Percentiles rank a stretch among this genome's conserved stretches.
These are phyloP conservation scores for Tupaia tana DNA, from an alignment of 2,113 vertebrate species.

Conservation along the genomic window DNA sequence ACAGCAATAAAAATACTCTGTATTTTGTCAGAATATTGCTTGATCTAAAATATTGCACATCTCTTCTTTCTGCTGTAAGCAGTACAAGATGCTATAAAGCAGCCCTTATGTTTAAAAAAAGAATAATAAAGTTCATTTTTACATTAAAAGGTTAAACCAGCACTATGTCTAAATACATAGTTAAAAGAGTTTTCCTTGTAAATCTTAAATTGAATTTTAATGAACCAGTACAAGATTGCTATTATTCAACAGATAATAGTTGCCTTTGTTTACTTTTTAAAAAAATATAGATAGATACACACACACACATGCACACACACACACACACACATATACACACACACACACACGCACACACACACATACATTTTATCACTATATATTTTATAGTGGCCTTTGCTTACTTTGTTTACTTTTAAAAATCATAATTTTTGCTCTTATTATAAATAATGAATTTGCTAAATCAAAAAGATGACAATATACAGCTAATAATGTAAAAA, in stretches of 20 bases:
- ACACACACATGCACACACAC: too few relatives aligned
- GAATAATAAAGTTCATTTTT: slow-evolving; percentile 16
- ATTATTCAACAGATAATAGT: slow-evolving; percentile 84
- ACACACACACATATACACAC: too few relatives aligned
- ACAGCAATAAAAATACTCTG: neutral
- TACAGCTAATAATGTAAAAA: slow-evolving; percentile 47
- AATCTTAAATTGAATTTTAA: slow-evolving; percentile 75
- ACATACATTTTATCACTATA: too few relatives aligned
- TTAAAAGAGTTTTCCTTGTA: slow-evolving; percentile 31
- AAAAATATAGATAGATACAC: too few relatives aligned
- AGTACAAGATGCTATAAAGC: slow-evolving; percentile 50
- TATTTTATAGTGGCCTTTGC: neutral
- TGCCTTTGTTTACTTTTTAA: slow-evolving; percentile 5
- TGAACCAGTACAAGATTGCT: slow-evolving; percentile 78
- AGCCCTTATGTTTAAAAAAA: slow-evolving; percentile 50
- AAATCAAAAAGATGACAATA: slow-evolving; percentile 37
- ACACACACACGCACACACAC: too few relatives aligned
- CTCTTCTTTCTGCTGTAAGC: slow-evolving; percentile 66
- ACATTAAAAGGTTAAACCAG: neutral
- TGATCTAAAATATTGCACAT: slow-evolving; percentile 64
- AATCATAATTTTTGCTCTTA: slow-evolving; percentile 39
- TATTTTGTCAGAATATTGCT: slow-evolving; percentile 73
- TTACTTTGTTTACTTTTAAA: slow-evolving; percentile 38
- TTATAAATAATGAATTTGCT: slow-evolving; percentile 59
- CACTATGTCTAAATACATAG: neutral